These are phyloP conservation scores for Apostichopus leukothele DNA, from an alignment of 53 echinoderm and acorn worm species.

Conservation along the genomic window DNA sequence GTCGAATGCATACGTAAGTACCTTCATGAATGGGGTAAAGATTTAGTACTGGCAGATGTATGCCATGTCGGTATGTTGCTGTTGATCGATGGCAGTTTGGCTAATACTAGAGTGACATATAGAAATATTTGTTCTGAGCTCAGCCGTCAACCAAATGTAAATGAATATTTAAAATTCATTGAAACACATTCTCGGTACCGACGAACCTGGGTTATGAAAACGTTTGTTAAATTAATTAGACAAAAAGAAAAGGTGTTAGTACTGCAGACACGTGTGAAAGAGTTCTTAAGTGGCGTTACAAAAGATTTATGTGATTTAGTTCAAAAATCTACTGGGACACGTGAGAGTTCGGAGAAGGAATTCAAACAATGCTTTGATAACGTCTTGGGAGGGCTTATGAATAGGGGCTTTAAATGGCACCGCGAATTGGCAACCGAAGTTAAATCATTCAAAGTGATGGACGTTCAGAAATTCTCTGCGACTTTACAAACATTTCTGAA, in stretches of 20 bases:
- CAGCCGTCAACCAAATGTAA: neutral
- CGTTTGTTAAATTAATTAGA: neutral
- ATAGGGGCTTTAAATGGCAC: neutral
- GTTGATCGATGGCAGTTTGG: neutral
- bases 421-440: neutral
- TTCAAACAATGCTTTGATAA: neutral
- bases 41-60: neutral
- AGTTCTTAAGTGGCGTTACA: too few relatives aligned
- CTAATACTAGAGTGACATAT: neutral
- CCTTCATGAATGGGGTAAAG: neutral
- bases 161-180: neutral
- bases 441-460: neutral
- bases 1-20: neutral
- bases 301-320: too few relatives aligned
- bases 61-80: too few relatives aligned
- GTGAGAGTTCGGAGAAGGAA: neutral
- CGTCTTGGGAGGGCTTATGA: neutral
- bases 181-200: neutral
- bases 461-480: neutral
- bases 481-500: neutral
- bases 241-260: neutral
- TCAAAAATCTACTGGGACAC: too few relatives aligned
- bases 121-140: neutral
- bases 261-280: too few relatives aligned
- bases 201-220: neutral